A percentile compares a stretch with the other conserved stretches of the same genome.
These are phyloP conservation scores for Drosophila jambulina DNA, from an alignment of 1,140 invertebrate species.

Conservation along the genomic window DNA sequence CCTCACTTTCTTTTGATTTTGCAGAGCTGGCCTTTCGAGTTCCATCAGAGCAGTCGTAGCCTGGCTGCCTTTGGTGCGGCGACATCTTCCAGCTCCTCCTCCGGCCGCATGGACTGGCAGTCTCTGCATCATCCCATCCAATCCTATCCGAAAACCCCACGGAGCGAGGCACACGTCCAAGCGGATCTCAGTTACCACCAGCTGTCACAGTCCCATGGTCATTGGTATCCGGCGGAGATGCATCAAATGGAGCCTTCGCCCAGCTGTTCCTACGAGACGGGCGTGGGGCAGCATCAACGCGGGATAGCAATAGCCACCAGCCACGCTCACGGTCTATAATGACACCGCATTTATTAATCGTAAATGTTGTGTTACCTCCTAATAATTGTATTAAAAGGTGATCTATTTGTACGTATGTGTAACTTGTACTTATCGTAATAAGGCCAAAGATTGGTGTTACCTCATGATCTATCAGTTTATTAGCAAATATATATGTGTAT, in stretches of 20 bases:
- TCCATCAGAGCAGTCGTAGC: constrained; percentile 68
- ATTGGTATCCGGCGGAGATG: constrained; percentile 63
- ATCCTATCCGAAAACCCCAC: constrained; percentile 51
- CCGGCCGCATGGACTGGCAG: constrained; percentile 69
- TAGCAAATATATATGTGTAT: constrained; percentile 50
- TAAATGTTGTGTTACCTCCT: constrained; percentile 23
- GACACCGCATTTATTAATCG: constrained; percentile 17
- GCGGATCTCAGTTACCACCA: constrained; percentile 51
- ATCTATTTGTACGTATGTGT: constrained; percentile 58
- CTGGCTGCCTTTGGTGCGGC: constrained; percentile 25
- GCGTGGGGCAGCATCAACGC: constrained; percentile 57
- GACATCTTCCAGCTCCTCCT: constrained; percentile 31
- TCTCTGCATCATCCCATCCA: constrained; percentile 37
- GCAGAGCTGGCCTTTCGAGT: constrained; percentile 82
- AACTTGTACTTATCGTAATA: constrained; percentile 40
- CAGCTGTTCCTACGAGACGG: constrained; percentile 61
- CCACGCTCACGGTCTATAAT: constrained; percentile 58
- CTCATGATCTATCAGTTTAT: constrained; percentile 34
- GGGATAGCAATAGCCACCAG: constrained; percentile 56
- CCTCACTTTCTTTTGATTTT: constrained; percentile 28
- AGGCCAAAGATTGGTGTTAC: constrained; percentile 71
- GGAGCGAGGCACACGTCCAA: constrained; percentile 39
- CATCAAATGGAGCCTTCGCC: constrained; percentile 52
- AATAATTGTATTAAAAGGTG: constrained; percentile 71
- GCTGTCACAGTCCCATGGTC: constrained; percentile 47